These are phyloP conservation scores for Cylloceria caligata DNA, from an alignment of 2,888 invertebrate genomes.

Conservation along the genomic window DNA sequence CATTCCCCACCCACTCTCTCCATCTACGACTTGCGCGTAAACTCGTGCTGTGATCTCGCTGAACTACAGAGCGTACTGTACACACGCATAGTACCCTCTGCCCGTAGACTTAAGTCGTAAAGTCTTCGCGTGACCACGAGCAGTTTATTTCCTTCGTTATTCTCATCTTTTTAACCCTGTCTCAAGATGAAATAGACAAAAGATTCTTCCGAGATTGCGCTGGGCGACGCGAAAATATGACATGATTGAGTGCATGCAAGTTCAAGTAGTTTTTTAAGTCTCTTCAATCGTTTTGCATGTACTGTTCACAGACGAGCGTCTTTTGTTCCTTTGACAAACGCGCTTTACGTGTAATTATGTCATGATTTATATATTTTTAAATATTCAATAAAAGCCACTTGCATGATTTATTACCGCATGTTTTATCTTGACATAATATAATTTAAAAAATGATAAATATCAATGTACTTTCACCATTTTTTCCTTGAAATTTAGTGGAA, in stretches of 20 bases:
- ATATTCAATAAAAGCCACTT: too few relatives aligned
- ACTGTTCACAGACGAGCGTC: too few relatives aligned
- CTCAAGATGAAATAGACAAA: conserved; percentile 52
- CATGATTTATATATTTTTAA: too few relatives aligned
- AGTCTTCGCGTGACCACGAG: conserved; percentile 34
- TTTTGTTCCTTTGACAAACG: too few relatives aligned
- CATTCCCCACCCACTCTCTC: too few relatives aligned
- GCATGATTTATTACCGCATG: too few relatives aligned
- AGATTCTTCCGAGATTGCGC: conserved; percentile 53
- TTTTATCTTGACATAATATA: too few relatives aligned
- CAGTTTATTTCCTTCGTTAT: conserved; percentile 54
- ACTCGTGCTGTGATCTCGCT: conserved; percentile 25
- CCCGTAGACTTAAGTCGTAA: conserved; percentile 57
- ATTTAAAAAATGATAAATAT: too few relatives aligned
- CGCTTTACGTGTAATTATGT: too few relatives aligned
- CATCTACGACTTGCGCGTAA: conserved; percentile 32
- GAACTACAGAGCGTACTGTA: neutral
- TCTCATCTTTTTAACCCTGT: conserved; percentile 18
- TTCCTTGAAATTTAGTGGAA: too few relatives aligned
- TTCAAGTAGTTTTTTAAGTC: neutral
- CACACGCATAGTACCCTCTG: conserved; percentile 5
- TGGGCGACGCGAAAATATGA: conserved; percentile 33
- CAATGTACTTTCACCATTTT: too few relatives aligned
- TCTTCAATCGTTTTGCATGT: neutral
- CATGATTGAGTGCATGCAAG: conserved; percentile 50